Percentiles rank a stretch among this genome's conserved stretches.
phyloP scores from a whole-genome alignment of 1,140 invertebrate genomes.

The Tachypleus tridentatus region DNA sequence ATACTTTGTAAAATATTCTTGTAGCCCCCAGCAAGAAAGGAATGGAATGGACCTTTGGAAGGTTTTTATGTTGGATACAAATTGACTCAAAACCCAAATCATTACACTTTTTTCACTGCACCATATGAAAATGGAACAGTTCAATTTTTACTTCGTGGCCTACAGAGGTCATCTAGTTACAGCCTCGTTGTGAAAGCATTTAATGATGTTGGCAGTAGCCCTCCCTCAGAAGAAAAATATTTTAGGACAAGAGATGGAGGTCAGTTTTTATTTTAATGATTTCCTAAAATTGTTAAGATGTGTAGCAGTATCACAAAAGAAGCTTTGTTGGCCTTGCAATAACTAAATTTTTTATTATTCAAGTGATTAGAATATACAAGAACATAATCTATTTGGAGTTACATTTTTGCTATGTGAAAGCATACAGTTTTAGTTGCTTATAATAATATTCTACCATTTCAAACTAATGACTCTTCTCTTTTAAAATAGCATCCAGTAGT shows the following conservation, averaged over 20 bases:
- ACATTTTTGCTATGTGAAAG: too few relatives aligned
- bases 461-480: too few relatives aligned
- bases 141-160: constrained; percentile 40
- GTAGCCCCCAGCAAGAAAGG: constrained; percentile 58
- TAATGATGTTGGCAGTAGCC: constrained; percentile 34
- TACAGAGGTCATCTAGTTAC: constrained; percentile 56
- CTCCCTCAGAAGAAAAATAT: constrained; percentile 29
- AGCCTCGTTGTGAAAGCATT: constrained; percentile 37
- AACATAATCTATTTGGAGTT: too few relatives aligned
- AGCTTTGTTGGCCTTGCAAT: too few relatives aligned
- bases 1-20: too few relatives aligned
- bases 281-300: not conserved
- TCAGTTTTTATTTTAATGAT: constrained; percentile 14
- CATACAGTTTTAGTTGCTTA: too few relatives aligned
- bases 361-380: too few relatives aligned
- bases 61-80: constrained; percentile 72
- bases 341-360: too few relatives aligned
- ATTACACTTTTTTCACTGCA: constrained; percentile 13
- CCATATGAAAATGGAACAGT: constrained; percentile 4
- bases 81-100: constrained; percentile 39
- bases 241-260: constrained; percentile 35
- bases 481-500: too few relatives aligned
- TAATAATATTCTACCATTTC: too few relatives aligned
- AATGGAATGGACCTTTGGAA: constrained; percentile 85
- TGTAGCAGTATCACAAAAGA: too few relatives aligned